Percentiles rank a stretch among this genome's conserved stretches.
These are phyloP conservation scores for Mycalesis mineus DNA, from an alignment of 2,888 invertebrate species.

Conservation along the genomic window DNA sequence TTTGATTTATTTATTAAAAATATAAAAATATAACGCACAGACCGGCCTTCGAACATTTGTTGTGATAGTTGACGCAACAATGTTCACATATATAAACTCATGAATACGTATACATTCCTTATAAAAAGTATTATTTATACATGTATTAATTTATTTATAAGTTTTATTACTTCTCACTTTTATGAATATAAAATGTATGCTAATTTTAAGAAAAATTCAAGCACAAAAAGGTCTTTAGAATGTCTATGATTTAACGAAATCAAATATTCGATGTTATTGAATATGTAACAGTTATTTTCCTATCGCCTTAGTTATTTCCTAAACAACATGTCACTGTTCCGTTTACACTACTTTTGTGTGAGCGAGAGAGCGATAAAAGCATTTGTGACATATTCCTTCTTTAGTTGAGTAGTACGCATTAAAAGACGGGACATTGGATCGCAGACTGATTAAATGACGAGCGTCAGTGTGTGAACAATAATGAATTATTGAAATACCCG, in stretches of 20 bases:
- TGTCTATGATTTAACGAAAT: no score
- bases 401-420: no score
- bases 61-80: neutral
- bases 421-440: no score
- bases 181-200: no score
- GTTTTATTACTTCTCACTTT: neutral
- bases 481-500: no score
- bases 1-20: neutral
- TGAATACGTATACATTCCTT: neutral
- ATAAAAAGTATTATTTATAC: neutral
- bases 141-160: no score
- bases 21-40: neutral
- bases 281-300: no score
- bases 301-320: neutral
- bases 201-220: no score
- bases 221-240: no score
- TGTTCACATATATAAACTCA: neutral
- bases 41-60: neutral
- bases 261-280: no score
- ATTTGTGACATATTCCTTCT: neutral
- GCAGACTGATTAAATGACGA: no score
- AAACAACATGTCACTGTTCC: neutral
- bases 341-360: neutral
- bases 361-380: neutral
- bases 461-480: no score